These are phyloP conservation scores for Sesia bembeciformis DNA, from an alignment of 2,888 invertebrate species.

Conservation along the genomic window DNA sequence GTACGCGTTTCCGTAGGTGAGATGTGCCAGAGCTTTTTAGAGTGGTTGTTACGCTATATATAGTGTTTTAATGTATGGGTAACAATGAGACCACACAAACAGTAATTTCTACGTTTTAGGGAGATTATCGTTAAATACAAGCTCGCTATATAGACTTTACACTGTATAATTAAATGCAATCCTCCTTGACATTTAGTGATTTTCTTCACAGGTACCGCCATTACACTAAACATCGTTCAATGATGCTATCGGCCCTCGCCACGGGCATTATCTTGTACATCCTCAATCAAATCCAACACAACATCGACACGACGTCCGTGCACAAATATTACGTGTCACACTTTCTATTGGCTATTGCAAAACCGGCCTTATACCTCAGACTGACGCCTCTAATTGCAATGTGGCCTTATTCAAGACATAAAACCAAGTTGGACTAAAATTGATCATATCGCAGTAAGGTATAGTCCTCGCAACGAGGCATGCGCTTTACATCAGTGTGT, in stretches of 20 bases:
- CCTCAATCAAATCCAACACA: constrained; percentile 19
- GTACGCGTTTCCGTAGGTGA: not conserved
- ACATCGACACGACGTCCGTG: constrained; percentile 22
- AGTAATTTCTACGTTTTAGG: too few species aligned
- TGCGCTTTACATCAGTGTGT: too few species aligned
- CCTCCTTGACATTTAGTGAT: too few species aligned
- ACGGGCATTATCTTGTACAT: constrained; percentile 19
- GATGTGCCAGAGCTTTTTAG: too few species aligned
- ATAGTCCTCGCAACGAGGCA: too few species aligned
- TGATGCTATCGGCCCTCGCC: constrained; percentile 29
- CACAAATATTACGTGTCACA: constrained; percentile 23
- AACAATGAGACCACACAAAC: too few species aligned
- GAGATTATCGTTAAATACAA: too few species aligned
- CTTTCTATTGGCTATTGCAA: constrained; percentile 25
- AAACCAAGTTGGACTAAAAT: constrained; percentile 13
- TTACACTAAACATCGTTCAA: constrained; percentile 39
- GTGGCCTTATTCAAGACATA: constrained; percentile 30
- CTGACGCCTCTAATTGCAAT: constrained; percentile 30
- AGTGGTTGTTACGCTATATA: too few species aligned
- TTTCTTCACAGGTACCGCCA: constrained; percentile 51
- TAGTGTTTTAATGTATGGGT: too few species aligned
- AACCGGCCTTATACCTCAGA: constrained; percentile 32
- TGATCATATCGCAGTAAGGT: too few species aligned
- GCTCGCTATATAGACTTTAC: too few species aligned
- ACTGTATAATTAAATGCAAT: too few species aligned